phyloP scores from a whole-genome alignment of 2,888 invertebrate species.

The Keiferia lycopersicella region DNA sequence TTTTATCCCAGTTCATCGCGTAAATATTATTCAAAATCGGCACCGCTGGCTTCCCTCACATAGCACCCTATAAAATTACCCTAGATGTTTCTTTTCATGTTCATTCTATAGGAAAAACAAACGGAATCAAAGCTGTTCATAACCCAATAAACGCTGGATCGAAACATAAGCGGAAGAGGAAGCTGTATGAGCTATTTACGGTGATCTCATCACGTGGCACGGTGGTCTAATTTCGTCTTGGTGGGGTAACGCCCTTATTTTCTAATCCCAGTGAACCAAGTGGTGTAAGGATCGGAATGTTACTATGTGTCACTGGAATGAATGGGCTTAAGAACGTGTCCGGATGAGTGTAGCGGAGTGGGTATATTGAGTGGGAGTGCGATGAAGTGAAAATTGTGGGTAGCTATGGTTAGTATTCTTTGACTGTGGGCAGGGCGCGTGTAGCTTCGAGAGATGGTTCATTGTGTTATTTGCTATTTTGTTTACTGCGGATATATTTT shows the following conservation, averaged over 20 bases:
- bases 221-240: slow-evolving; percentile 45
- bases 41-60: neutral
- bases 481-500: too few relatives aligned
- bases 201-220: slow-evolving; percentile 31
- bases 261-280: slow-evolving; percentile 38
- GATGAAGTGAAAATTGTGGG: neutral
- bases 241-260: slow-evolving; percentile 57
- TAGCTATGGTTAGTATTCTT: too few relatives aligned
- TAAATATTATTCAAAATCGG: neutral
- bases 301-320: slow-evolving; percentile 35
- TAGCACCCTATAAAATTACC: slow-evolving; percentile 21
- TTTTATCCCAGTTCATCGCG: neutral
- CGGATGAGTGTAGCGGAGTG: neutral
- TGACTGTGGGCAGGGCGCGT: neutral
- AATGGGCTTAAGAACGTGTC: slow-evolving; percentile 2
- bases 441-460: neutral
- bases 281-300: slow-evolving; percentile 26
- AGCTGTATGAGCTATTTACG: slow-evolving; percentile 47
- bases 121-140: slow-evolving; percentile 43
- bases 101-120: slow-evolving; percentile 26
- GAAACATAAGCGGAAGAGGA: slow-evolving; percentile 52
- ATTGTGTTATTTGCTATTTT: too few relatives aligned
- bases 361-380: too few relatives aligned
- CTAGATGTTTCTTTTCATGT: slow-evolving; percentile 23
- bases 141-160: slow-evolving; percentile 45